A percentile compares a stretch with the other conserved stretches of the same genome.
phyloP scores from a whole-genome alignment of 1,140 invertebrate genomes.

The Rhopalosiphum maidis region DNA sequence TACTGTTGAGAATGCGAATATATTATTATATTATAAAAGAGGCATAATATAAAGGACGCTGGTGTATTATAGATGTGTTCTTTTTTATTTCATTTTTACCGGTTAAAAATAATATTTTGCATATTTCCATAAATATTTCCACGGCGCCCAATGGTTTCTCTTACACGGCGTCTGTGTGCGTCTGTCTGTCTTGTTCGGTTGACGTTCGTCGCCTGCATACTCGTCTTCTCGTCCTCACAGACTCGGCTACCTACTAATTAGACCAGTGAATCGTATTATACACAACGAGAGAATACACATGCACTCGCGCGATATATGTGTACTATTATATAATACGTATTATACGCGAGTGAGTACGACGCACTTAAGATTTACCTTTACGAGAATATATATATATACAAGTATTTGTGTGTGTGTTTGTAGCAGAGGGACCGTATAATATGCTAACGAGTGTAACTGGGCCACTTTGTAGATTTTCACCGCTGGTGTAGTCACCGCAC shows the following conservation, averaged over 20 bases:
- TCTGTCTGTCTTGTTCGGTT: neutral
- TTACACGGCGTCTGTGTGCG: neutral
- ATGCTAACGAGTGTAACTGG: conserved; percentile 24
- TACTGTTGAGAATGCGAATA: neutral
- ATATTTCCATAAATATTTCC: neutral
- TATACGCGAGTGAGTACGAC: neutral
- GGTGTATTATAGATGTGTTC: neutral
- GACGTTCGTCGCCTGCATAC: neutral
- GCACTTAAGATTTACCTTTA: conserved; percentile 27
- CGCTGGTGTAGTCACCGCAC: neutral
- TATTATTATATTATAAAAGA: neutral
- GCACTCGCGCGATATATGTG: neutral
- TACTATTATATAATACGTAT: conserved; percentile 1
- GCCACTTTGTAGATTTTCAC: conserved; percentile 26
- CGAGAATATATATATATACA: neutral
- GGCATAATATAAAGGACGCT: neutral
- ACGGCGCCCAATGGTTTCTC: neutral
- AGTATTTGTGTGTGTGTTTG: neutral
- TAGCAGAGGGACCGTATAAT: neutral
- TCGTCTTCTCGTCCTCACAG: neutral
- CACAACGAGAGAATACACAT: neutral
- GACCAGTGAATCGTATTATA: neutral
- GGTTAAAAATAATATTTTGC: neutral
- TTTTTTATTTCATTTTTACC: neutral
- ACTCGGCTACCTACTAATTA: neutral